These are phyloP conservation scores for Streblospio benedicti DNA, from an alignment of 1,140 invertebrate genomes.

Conservation along the genomic window DNA sequence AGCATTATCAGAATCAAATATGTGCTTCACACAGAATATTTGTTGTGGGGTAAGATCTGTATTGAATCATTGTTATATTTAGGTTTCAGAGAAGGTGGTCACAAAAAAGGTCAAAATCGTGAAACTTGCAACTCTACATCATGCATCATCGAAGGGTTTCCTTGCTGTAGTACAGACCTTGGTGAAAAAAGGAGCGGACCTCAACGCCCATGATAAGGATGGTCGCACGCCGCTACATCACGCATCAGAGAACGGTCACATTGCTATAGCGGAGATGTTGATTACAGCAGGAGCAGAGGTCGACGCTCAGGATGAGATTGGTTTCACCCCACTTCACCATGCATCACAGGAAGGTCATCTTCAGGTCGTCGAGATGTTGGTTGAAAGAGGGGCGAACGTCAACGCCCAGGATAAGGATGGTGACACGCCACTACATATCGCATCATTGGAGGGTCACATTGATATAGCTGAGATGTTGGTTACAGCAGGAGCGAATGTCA, in stretches of 20 bases:
- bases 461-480: constrained; percentile 25
- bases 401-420: constrained; percentile 5
- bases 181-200: neutral
- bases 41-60: too few species aligned
- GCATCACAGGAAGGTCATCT: constrained; percentile 1
- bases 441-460: neutral
- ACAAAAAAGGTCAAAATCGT: too few species aligned
- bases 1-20: too few species aligned
- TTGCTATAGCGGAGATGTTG: constrained; percentile 1
- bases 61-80: too few species aligned
- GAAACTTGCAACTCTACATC: too few species aligned
- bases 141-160: too few species aligned
- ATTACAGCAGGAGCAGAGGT: constrained; percentile 2
- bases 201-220: constrained; percentile 1
- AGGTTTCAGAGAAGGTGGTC: too few species aligned
- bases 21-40: too few species aligned
- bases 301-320: constrained; percentile 5
- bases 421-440: constrained; percentile 4
- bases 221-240: constrained; percentile 9
- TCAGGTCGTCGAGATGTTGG: neutral
- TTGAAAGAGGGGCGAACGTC: neutral
- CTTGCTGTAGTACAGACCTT: neutral
- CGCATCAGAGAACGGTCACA: constrained; percentile 11
- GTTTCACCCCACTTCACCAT: constrained; percentile 5
- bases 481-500: constrained; percentile 41